These are phyloP conservation scores for Andrena dorsata DNA, from an alignment of 2,888 invertebrate species.

Conservation along the genomic window DNA sequence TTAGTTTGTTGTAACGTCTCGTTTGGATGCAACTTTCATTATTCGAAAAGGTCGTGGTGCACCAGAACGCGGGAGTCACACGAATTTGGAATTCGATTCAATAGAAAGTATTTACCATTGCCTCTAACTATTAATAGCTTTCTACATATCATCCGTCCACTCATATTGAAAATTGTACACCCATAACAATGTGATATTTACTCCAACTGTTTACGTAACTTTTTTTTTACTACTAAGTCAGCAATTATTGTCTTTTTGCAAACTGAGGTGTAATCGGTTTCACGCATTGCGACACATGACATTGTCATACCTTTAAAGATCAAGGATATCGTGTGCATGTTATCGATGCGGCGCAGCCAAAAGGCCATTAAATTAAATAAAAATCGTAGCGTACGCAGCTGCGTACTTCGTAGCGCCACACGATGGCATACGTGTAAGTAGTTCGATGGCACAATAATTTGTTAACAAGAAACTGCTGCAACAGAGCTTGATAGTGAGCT, in stretches of 20 bases:
- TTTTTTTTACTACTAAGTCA: background rate
- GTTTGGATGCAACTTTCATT: conserved; percentile 36
- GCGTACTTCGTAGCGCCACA: background rate
- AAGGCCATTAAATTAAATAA: conserved; percentile 39
- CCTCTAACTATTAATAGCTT: background rate
- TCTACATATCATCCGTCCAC: too few species aligned
- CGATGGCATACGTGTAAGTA: background rate
- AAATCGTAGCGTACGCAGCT: conserved; percentile 6
- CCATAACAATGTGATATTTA: background rate
- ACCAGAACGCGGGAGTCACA: conserved; percentile 3
- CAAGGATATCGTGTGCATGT: conserved; percentile 43
- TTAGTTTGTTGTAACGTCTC: conserved; percentile 31
- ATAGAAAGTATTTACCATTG: conserved; percentile 6
- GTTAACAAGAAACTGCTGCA: too few species aligned
- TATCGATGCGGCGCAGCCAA: conserved; percentile 14
- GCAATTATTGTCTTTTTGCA: background rate
- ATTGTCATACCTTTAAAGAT: conserved; percentile 43
- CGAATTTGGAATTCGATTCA: background rate
- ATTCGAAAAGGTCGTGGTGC: conserved; percentile 27
- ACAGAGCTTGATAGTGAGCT: too few species aligned
- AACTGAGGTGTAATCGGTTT: background rate
- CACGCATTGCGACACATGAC: conserved; percentile 6
- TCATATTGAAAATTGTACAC: background rate
- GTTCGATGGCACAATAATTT: background rate
- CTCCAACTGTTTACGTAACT: background rate